These are phyloP conservation scores for Collichthys lucidus DNA, from an alignment of 2,113 vertebrate species.

Conservation along the genomic window DNA sequence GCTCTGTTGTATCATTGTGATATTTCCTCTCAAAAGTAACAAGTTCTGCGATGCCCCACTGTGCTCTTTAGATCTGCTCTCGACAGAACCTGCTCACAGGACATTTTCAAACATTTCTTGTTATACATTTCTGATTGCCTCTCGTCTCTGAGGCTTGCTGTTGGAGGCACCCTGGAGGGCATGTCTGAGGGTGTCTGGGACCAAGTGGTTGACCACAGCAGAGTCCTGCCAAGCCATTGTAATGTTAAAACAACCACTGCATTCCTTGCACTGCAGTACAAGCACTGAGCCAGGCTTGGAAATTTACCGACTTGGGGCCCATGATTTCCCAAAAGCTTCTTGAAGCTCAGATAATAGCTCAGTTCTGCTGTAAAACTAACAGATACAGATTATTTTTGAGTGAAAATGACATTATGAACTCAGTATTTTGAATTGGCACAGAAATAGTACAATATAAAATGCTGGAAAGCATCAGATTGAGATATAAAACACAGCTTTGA, in stretches of 20 bases:
- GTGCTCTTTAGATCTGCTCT: slow-evolving; percentile 27
- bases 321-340: slow-evolving; percentile 54
- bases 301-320: slow-evolving; percentile 70
- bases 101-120: slow-evolving; percentile 37
- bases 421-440: not conserved
- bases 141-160: slow-evolving; percentile 24
- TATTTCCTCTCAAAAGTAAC: slow-evolving; percentile 11
- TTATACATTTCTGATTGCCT: slow-evolving; percentile 44
- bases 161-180: slow-evolving; percentile 62
- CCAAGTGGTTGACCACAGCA: slow-evolving; percentile 63
- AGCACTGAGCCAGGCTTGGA: slow-evolving; percentile 63
- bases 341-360: slow-evolving; percentile 35
- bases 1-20: slow-evolving; percentile 5
- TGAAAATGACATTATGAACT: slow-evolving; percentile 39
- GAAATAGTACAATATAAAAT: slow-evolving; percentile 6
- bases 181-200: slow-evolving; percentile 68
- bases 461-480: slow-evolving; percentile 17
- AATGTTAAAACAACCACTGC: slow-evolving; percentile 79
- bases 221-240: slow-evolving; percentile 76
- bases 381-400: slow-evolving; percentile 39
- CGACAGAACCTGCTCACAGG: slow-evolving; percentile 32
- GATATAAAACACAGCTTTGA: slow-evolving; percentile 35
- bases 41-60: slow-evolving; percentile 14
- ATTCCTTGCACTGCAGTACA: slow-evolving; percentile 72
- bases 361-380: slow-evolving; percentile 35